Conservation (phyloP, 2,797 vertebrate species). For the Smutsia temminckii region DNA sequence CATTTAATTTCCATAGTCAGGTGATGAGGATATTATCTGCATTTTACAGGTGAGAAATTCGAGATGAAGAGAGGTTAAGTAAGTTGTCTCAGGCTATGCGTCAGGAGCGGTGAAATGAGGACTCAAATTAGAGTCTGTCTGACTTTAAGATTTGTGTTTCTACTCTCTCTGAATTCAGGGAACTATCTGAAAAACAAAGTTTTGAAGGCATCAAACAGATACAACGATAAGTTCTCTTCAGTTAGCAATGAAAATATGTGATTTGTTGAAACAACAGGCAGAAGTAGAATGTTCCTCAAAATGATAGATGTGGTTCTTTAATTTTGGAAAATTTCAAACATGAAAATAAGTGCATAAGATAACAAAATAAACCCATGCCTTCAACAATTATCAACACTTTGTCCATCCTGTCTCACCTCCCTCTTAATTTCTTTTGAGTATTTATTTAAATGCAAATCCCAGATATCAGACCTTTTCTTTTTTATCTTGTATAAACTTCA, state of each 20-base stretch:
- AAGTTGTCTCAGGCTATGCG: background rate
- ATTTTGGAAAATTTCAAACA: background rate
- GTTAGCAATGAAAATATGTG: background rate
- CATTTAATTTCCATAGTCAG: background rate
- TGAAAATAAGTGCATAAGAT: background rate
- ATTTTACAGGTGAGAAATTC: background rate
- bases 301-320: background rate
- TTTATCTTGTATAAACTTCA: background rate
- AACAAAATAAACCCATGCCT: background rate
- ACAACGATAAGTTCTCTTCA: background rate
- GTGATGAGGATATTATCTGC: background rate
- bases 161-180: background rate
- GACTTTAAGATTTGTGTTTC: background rate
- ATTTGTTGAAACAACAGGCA: background rate
- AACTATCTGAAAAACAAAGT: background rate
- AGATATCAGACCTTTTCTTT: background rate
- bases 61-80: background rate
- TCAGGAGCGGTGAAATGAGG: background rate
- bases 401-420: background rate
- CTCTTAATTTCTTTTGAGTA: background rate
- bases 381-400: background rate
- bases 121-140: background rate
- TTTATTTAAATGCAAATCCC: constrained; percentile 41
- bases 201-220: background rate
- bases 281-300: background rate